Percentiles rank a stretch among this genome's conserved stretches.
These are phyloP conservation scores for Callionymus lyra DNA, from an alignment of 2,113 vertebrate species.

Conservation along the genomic window DNA sequence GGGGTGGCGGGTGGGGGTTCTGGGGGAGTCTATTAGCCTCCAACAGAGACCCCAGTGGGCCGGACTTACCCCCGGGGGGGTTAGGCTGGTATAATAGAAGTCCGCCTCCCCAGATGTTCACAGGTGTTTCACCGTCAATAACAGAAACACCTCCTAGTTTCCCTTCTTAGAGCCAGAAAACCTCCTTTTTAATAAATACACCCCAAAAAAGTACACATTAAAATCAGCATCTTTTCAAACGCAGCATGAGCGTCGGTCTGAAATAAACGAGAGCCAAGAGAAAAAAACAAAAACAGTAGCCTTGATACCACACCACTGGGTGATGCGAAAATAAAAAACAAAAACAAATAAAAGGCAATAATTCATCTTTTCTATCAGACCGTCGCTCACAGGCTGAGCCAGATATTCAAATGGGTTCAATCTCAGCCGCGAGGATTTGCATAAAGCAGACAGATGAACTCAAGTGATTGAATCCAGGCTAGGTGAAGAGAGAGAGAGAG, in stretches of 20 bases:
- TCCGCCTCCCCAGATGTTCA: no score
- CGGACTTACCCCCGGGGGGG: conserved; percentile 53
- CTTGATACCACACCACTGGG: conserved; percentile 58
- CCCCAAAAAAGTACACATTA: no score
- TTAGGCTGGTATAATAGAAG: conserved; percentile 49
- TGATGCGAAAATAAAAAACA: conserved; percentile 43
- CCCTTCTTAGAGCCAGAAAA: no score
- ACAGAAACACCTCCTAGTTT: no score
- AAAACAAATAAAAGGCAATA: conserved; percentile 59
- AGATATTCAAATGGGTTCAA: conserved; percentile 64
- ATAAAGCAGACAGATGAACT: conserved; percentile 66
- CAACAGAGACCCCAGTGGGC: conserved; percentile 52
- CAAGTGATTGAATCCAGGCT: conserved; percentile 64
- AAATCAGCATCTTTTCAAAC: conserved; percentile 27
- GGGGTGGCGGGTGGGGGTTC: conserved; percentile 43
- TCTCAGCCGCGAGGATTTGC: conserved; percentile 61
- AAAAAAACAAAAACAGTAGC: conserved; percentile 67
- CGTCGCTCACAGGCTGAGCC: conserved; percentile 47
- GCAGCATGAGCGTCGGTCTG: conserved; percentile 34
- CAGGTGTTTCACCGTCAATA: no score
- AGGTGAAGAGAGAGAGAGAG: conserved; percentile 38
- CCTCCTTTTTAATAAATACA: no score
- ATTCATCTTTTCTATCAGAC: conserved; percentile 56
- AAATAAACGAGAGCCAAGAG: conserved; percentile 56
- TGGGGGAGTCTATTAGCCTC: conserved; percentile 62